phyloP scores from a whole-genome alignment of 2,888 invertebrate genomes.

The Neoaliturus tenellus region DNA sequence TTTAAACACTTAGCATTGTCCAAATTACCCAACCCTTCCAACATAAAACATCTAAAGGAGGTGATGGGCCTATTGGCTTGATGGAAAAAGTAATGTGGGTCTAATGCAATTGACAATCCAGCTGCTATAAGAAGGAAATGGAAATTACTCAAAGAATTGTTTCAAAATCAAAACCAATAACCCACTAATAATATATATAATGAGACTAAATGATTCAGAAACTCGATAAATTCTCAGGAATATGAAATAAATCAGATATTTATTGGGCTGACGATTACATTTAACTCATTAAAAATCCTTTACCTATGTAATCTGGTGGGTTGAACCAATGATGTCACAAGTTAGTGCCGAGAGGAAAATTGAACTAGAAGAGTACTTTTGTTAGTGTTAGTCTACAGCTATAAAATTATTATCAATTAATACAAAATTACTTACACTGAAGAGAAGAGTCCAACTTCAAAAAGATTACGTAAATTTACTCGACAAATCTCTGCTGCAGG shows the following conservation, averaged over 20 bases:
- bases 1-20: background rate
- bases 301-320: conserved; percentile 29
- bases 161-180: too few relatives aligned
- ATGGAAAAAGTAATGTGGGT: background rate
- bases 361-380: background rate
- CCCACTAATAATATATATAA: too few relatives aligned
- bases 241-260: too few relatives aligned
- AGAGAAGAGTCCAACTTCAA: conserved; percentile 4
- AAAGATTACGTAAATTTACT: conserved; percentile 31
- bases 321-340: conserved; percentile 45
- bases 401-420: background rate
- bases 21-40: too few relatives aligned
- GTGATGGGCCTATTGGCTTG: background rate
- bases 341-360: background rate
- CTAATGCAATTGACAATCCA: background rate
- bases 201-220: background rate
- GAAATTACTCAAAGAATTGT: background rate
- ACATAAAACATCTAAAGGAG: background rate
- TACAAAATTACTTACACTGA: background rate
- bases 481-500: conserved; percentile 1
- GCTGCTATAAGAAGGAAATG: background rate
- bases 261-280: background rate
- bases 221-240: too few relatives aligned
- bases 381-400: background rate
- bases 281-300: conserved; percentile 1